Percentiles rank a stretch among this genome's conserved stretches.
These are phyloP conservation scores for Melinopterus prodromus DNA, from an alignment of 2,888 invertebrate genomes.

Conservation along the genomic window DNA sequence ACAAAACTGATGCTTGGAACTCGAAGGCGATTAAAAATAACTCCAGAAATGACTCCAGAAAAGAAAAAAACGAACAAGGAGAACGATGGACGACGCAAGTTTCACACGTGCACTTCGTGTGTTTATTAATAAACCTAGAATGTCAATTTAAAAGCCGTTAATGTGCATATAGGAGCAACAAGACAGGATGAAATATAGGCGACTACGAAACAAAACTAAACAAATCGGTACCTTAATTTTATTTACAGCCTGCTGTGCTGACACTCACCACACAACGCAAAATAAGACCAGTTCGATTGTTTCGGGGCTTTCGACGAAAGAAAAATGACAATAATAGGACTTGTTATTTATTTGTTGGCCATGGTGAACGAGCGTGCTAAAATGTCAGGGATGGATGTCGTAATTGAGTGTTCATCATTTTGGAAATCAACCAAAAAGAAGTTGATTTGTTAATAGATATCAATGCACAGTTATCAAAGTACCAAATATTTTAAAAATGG, in stretches of 20 bases:
- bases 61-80: constrained; percentile 13
- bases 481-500: not conserved
- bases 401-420: not conserved
- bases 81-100: not conserved
- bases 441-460: not conserved
- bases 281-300: not conserved
- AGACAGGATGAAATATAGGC: not conserved
- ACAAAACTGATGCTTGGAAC: too few species aligned
- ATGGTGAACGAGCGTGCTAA: not conserved
- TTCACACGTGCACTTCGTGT: not conserved
- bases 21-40: constrained; percentile 11
- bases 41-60: not conserved
- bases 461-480: not conserved
- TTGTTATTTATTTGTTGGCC: not conserved
- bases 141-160: constrained; percentile 9
- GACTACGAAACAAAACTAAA: not conserved
- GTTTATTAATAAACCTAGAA: constrained; percentile 24
- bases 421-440: not conserved
- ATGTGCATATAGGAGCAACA: constrained; percentile 9
- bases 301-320: not conserved
- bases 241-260: not conserved
- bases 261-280: not conserved
- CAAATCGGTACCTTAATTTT: not conserved
- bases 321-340: not conserved
- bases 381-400: not conserved